Percentiles rank a stretch among this genome's conserved stretches.
These are phyloP conservation scores for Shargacucullia verbasci DNA, from an alignment of 2,888 invertebrate genomes.

Conservation along the genomic window DNA sequence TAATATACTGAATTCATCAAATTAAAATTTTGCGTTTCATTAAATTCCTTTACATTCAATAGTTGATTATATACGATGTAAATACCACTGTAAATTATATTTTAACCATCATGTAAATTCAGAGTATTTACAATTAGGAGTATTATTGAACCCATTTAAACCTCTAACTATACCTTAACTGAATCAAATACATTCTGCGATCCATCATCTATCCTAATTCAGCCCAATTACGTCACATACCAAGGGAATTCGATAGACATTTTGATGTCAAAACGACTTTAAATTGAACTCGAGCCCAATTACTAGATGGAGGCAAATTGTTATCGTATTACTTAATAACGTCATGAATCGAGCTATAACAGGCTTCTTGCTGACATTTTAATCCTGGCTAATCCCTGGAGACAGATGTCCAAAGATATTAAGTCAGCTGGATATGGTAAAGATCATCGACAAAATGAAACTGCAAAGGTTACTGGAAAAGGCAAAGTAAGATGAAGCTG, in stretches of 20 bases:
- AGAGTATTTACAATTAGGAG: constrained; percentile 19
- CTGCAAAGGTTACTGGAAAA: no score
- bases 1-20: no score
- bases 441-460: constrained; percentile 8
- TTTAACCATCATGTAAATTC: constrained; percentile 16
- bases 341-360: constrained; percentile 47
- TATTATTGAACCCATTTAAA: constrained; percentile 14
- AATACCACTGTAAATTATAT: neutral
- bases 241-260: constrained; percentile 40
- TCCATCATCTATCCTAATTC: constrained; percentile 24
- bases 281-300: constrained; percentile 43
- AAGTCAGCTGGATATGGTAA: constrained; percentile 1
- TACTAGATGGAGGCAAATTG: constrained; percentile 44
- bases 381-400: constrained; percentile 54
- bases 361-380: constrained; percentile 58
- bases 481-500: no score
- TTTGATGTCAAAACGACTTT: constrained; percentile 42
- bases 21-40: no score
- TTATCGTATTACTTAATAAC: constrained; percentile 56
- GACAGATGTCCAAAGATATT: constrained; percentile 26
- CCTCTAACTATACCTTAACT: constrained; percentile 2
- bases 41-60: no score
- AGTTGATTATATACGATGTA: no score
- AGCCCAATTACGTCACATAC: constrained; percentile 31
- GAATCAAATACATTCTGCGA: constrained; percentile 7